Base-by-base conservation (phyloP, 2,797 vertebrate genomes). In the Sciaenops ocellatus region DNA sequence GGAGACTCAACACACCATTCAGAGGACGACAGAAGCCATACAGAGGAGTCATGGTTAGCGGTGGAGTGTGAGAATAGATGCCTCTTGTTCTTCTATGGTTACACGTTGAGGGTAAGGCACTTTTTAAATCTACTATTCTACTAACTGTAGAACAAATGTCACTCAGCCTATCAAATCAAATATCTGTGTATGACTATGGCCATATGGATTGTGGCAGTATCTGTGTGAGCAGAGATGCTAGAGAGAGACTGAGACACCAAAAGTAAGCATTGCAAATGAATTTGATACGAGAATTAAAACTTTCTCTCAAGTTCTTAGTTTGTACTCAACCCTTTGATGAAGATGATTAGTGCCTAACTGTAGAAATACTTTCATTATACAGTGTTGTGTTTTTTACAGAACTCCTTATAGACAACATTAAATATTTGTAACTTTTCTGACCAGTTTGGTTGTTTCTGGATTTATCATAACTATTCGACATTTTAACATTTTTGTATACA, bases 91-190 rank as follows among this genome's bases (percentile, higher is more conserved):
- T 76, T 17, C 55, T 52, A 57, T 72, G 56, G n/a, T 71, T 65
- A 79, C 42, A 20, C 24, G 12, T 26, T 56, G 48, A 81, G 10
- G 89, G 91, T 93, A 91, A 89, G 88, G 1, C 3, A 20, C 10
- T 20, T 60, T 57, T 69, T 72, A 54, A 28, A 22, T 70, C 0
- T 44, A 7, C 22, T 65, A 1, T 57, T 28, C 6, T 11, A 11
- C 17, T 18, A 44, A 44, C 11, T 11, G 26, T 6, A 26, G 6
- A 51, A 28, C 3, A 55, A 34, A 41, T 59, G 13, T 55, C 47
- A 20, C 18, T 50, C 15, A 56, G 12, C 50, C 8, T 38, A 26
- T 56, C 1, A 54, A 5, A 55, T 42, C 48, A 7, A 59, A 57
- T 52, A 18, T 16, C 41, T 57, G 17, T 28, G 8, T 24, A 42